Base-by-base conservation (phyloP, 92 coral and sea anemone species). In the Heliopora coerulea region DNA sequence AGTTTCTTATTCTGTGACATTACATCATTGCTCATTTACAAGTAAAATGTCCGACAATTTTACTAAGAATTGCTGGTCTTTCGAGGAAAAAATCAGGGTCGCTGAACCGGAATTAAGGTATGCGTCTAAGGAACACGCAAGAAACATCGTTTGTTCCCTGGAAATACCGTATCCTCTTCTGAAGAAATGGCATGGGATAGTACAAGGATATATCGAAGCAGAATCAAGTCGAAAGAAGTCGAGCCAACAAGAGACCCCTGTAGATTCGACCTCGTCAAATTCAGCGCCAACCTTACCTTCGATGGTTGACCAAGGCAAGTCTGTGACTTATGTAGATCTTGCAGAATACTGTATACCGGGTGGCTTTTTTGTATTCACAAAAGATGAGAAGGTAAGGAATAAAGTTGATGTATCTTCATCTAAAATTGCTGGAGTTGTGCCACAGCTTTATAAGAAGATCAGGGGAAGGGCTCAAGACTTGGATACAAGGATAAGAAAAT, bases 391-490 rank as follows among this genome's bases (percentile, higher is more conserved):
- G 27, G 41, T 58, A 24, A 39, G 58, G 39, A 57, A 33, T 15
- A 19, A 31, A 67, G 35, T 50, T 13, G 28, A 72, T 28, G 25
- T 30, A 54, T n/a, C 65, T 1, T 52, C 54, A 12, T 72, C 63
- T 18, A 72, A 52, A 44, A 72, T 72, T 72, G 78, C 59, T 23
- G 78, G 64, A 7, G 65, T 65, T 39, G 67, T 40, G 25, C 46
- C 52, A 25, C 78, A 32, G 42, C 78, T 29, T 12, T 79, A 28
- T 49, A 79, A 57, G 59, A 79, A 79, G 62, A 79, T 3, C 65
- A 79, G 52, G 58, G 83, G 78, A 31, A 79, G 83, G 49, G 59
- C 77, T 50, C 44, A 58, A 79, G 83, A 79, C 24, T 79, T 79
- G 73, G 77, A 60, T 35, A 65, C 68, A 26, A 27, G 62, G 41